A percentile compares a stretch with the other conserved stretches of the same genome.
These are phyloP conservation scores for Yponomeuta cagnagella DNA, from an alignment of 2,888 invertebrate genomes.

Conservation along the genomic window DNA sequence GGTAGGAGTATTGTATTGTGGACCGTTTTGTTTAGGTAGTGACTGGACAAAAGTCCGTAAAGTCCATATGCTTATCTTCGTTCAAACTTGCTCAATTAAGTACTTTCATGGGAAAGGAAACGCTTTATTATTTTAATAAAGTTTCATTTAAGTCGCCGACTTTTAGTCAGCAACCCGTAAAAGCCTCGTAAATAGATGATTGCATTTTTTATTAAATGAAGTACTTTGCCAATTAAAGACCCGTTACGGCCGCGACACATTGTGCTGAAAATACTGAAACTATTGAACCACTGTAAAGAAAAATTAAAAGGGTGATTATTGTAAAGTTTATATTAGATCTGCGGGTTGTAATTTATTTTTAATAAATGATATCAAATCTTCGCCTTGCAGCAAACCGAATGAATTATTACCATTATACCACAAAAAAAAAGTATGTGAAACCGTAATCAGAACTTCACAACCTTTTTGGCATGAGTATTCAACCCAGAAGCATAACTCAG, in stretches of 20 bases:
- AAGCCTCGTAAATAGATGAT: neutral
- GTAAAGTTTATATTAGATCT: neutral
- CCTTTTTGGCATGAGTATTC: neutral
- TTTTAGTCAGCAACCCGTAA: neutral
- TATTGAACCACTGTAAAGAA: neutral
- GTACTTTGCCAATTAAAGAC: neutral
- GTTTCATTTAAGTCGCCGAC: neutral
- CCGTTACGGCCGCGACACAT: neutral
- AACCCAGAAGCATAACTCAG: neutral
- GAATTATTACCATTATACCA: neutral
- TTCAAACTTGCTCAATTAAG: neutral
- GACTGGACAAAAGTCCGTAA: neutral
- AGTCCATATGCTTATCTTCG: neutral
- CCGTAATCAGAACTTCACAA: neutral
- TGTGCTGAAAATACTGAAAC: neutral
- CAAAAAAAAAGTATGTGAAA: neutral
- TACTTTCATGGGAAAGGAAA: constrained; percentile 2
- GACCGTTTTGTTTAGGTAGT: neutral
- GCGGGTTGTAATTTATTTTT: neutral
- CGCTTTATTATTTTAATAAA: neutral
- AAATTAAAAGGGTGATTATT: neutral
- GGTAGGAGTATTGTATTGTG: neutral
- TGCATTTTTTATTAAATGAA: neutral
- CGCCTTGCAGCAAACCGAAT: neutral
- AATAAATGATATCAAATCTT: neutral